phyloP scores from a whole-genome alignment of 2,797 vertebrate species.

The Geotrypetes seraphini region DNA sequence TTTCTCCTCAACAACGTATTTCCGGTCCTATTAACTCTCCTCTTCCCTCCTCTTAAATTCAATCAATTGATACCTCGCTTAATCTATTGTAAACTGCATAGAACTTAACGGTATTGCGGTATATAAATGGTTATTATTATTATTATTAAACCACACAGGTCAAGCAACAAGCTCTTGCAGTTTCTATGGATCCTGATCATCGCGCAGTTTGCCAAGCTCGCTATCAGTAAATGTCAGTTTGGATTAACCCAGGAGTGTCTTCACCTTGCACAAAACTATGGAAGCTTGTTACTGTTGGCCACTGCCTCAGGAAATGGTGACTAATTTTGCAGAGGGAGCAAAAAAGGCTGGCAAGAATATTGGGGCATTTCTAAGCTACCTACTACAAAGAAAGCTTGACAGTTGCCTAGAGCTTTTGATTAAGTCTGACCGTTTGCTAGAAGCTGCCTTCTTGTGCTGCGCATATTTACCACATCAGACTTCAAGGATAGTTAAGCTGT shows the following conservation, averaged over 20 bases:
- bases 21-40: no score
- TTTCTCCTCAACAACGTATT: no score
- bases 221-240: slow-evolving; percentile 93
- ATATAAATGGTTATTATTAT: no score
- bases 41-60: no score
- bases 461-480: slow-evolving; percentile 95
- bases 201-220: slow-evolving; percentile 90
- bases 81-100: no score
- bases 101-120: no score
- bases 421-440: slow-evolving; percentile 86
- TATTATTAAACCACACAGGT: no score
- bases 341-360: slow-evolving; percentile 96
- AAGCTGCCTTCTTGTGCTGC: slow-evolving; percentile 91
- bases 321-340: slow-evolving; percentile 86
- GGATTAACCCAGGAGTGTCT: slow-evolving; percentile 92
- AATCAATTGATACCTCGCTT: no score
- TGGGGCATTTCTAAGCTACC: slow-evolving; percentile 96
- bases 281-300: slow-evolving; percentile 85
- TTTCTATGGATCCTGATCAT: slow-evolving; percentile 94
- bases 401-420: slow-evolving; percentile 92
- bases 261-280: slow-evolving; percentile 94
- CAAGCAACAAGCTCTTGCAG: slow-evolving; percentile 96
- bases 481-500: slow-evolving; percentile 92
- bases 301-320: slow-evolving; percentile 94
- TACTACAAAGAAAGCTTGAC: slow-evolving; percentile 91